Conservation (phyloP, 2,113 vertebrate species). For the Diadophis punctatus region DNA sequence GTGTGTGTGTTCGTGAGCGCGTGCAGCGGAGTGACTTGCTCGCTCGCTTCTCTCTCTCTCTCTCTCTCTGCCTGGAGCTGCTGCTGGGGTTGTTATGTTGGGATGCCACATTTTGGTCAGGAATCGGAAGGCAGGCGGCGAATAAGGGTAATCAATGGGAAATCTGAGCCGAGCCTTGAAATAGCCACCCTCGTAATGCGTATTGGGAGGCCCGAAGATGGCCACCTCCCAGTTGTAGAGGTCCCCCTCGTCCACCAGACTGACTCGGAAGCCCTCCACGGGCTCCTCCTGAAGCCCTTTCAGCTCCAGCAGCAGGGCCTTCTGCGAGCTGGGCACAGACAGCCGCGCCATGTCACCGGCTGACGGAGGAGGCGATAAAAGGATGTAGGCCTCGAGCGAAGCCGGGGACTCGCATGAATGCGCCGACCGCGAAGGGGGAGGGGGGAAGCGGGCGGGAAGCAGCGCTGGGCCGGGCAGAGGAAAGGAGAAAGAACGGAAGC, state of each 20-base stretch:
- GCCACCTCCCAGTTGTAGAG: constrained; percentile 96
- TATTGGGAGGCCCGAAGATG: constrained; percentile 91
- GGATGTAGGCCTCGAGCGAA: constrained; percentile 29
- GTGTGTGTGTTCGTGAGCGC: too few relatives aligned
- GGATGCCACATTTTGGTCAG: constrained; percentile 99
- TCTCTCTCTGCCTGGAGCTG: too few relatives aligned
- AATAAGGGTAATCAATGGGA: constrained; percentile 93
- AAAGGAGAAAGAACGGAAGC: not conserved
- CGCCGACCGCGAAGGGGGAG: not conserved
- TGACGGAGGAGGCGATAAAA: too few relatives aligned
- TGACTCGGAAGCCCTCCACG: constrained; percentile 94
- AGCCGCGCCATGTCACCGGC: constrained; percentile 67
- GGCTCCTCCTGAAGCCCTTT: constrained; percentile 95
- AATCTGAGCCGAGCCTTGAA: constrained; percentile 95
- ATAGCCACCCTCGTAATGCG: constrained; percentile 91
- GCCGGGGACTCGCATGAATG: constrained; percentile 33
- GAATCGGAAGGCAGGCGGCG: constrained; percentile 92
- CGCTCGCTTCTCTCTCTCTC: too few relatives aligned
- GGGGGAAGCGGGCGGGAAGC: not conserved
- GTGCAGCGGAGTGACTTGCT: too few relatives aligned
- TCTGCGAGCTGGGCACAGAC: constrained; percentile 87
- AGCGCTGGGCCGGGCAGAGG: constrained; percentile 12
- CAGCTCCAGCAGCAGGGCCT: constrained; percentile 88
- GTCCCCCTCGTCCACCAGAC: constrained; percentile 88
- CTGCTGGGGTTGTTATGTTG: too few relatives aligned